Evolutionary conservation across 2,888 invertebrate genomes (phyloP), one percentile per base, ranked within the genome.

Genomic region (Tenthredo livida): DNA sequence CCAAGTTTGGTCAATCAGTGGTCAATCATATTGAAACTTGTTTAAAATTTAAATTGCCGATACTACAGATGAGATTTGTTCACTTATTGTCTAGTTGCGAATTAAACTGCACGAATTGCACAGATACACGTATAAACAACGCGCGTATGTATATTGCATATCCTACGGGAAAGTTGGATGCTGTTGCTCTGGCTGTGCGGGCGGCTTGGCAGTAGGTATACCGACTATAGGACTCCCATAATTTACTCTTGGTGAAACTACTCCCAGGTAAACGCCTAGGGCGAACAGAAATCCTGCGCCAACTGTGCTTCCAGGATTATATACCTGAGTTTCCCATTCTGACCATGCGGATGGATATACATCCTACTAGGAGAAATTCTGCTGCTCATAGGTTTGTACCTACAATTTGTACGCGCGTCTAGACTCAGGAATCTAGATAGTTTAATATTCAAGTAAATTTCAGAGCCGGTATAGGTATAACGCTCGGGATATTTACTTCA

Each of bases 261-360:
- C 73, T 73, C 40, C 73, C 40, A 73, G 73, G 73, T 73, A 73
- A 73, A 73, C 73, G 73, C 73, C 29, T n/a, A 37, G 43, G 73
- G 73, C 43, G 25, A 40, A 73, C n/a, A 73, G 40, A 73, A 12
- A 73, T 73, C 10, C 72, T 72, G 3, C 12, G 21, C 67, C 15
- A 73, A 73, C 73, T 40, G 4, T 43, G 73, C 73, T 43, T 21
- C 40, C 43, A 25, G 43, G 21, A 73, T 43, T 73, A 70, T 33
- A 15, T 29, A 29, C 25, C 29, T 33, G 29, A 1, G 1, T 73
- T 43, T 43, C 25, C 21, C 73, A 12, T 43, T 73, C 21, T 73
- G 73, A 73, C 73, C 73, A 73, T 21, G 67, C 12, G 33, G 33
- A 33, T 61, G 17, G 21, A 67, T 9, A 33, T 25, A 65, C 21